Evolutionary conservation across 2,113 vertebrate genomes (phyloP).

Genomic region (Neofelis nebulosa): DNA sequence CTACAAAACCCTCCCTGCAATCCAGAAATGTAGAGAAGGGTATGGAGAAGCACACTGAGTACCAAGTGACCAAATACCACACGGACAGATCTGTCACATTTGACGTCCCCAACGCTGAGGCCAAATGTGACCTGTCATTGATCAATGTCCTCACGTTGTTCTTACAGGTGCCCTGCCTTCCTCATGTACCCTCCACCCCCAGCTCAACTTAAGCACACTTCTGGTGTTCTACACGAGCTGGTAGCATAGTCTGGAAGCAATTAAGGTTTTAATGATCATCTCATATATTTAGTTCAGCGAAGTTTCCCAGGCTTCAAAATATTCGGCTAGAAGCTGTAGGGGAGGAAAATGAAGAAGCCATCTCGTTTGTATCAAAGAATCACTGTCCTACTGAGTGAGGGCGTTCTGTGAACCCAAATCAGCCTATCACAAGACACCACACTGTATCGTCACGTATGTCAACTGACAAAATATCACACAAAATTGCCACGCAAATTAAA

Average conservation of each 20-base stretch:
- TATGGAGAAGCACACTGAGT: neutral
- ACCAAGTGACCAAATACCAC: neutral
- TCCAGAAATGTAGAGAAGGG: neutral
- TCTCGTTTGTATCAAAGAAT: neutral
- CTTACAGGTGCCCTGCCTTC: neutral
- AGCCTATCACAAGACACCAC: neutral
- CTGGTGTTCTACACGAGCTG: neutral
- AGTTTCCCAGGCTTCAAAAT: neutral
- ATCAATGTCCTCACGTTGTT: neutral
- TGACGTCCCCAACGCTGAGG: neutral
- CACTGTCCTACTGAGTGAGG: neutral
- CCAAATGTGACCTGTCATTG: neutral
- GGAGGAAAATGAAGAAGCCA: neutral
- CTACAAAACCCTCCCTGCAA: neutral
- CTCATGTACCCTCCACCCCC: neutral
- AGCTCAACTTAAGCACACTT: neutral
- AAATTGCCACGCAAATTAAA: neutral
- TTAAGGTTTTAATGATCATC: neutral
- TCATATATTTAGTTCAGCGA: neutral
- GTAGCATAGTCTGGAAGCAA: neutral
- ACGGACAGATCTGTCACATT: neutral
- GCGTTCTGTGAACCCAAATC: neutral
- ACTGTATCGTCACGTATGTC: neutral
- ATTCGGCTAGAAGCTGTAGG: no score
- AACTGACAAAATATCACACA: neutral